Conservation (phyloP, 2,888 invertebrate genomes). For the Drosophila pegasa region DNA sequence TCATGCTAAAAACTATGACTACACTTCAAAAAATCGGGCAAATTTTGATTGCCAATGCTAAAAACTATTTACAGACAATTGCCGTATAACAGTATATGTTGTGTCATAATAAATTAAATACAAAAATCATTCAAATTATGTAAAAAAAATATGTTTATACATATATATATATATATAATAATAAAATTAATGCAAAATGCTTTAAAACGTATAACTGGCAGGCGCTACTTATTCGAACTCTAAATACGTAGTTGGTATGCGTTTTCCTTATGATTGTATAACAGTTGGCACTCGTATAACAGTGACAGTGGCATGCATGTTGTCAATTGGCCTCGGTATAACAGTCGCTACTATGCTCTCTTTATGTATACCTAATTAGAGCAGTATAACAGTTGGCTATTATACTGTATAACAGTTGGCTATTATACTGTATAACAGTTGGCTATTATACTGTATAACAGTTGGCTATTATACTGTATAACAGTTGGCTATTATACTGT, state of each 20-base stretch:
- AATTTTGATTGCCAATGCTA: slow-evolving; percentile 5
- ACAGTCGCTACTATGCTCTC: neutral
- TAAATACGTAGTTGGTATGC: slow-evolving; percentile 21
- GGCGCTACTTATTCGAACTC: slow-evolving; percentile 42
- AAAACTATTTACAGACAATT: slow-evolving; percentile 40
- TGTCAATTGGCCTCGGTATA: neutral
- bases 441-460: slow-evolving; percentile 1
- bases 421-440: slow-evolving; percentile 1
- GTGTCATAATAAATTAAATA: slow-evolving; percentile 26
- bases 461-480: neutral
- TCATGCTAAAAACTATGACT: slow-evolving; percentile 33
- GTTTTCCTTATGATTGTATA: slow-evolving; percentile 26
- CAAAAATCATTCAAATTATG: slow-evolving; percentile 1
- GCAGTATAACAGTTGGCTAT: slow-evolving; percentile 14
- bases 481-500: slow-evolving; percentile 5
- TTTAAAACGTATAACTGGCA: slow-evolving; percentile 35
- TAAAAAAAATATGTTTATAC: neutral
- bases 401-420: neutral
- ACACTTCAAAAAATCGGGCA: slow-evolving; percentile 11
- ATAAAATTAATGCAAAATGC: slow-evolving; percentile 15
- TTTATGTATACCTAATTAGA: neutral
- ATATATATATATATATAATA: no score
- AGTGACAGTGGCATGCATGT: slow-evolving; percentile 13
- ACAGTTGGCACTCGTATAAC: slow-evolving; percentile 43
- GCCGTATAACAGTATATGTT: slow-evolving; percentile 23